Base-by-base conservation (phyloP, 2,797 vertebrate genomes). In the Scyliorhinus canicula region DNA sequence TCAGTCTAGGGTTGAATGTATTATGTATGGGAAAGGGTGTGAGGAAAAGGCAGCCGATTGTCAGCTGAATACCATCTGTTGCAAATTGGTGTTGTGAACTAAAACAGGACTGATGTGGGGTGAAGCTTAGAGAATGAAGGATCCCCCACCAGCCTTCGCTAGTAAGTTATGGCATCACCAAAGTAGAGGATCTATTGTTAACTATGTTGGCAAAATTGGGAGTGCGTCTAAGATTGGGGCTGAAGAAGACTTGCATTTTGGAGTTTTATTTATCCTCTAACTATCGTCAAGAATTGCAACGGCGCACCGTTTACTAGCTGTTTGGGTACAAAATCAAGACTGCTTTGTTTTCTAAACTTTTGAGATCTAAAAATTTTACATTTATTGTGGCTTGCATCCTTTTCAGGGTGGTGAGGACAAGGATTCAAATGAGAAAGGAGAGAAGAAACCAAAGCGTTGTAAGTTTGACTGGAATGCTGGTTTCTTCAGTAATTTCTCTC, bases 391-490 rank as follows among this genome's bases (percentile, higher is more conserved):
- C 5, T 50, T 74, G 4, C 50, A 35, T 94, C 16, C 28, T 74
- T 94, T 93, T 35, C 93, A 94, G 93, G 69, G 65, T 19, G 93
- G 93, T 74, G 93, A 94, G 93, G 93, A 94, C 93, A 94, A 94
- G 69, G 93, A 94, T 52, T 69, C 93, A 52, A 74, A 35, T 94
- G 88, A 91, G 60, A 82, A 82, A 26, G 79, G 79, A 47, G 86
- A 90, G 57, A 94, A 94, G 67, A 94, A 94, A 94, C 67, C 93
- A 55, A 94, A 94, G 50, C 93, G 93, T 69, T 94, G 93, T 94
- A 94, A 74, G 93, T 74, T 71, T 93, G 57, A 63, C 24, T 14
- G 9, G 7, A 90, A 60, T 35, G 19, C 40, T 82, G 6, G 19
- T 82, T 44, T 44, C 44, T 47, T 82, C 79, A 47, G 21, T 21